Conservation (phyloP, 2,888 invertebrate genomes). For the Phorcus lineatus region DNA sequence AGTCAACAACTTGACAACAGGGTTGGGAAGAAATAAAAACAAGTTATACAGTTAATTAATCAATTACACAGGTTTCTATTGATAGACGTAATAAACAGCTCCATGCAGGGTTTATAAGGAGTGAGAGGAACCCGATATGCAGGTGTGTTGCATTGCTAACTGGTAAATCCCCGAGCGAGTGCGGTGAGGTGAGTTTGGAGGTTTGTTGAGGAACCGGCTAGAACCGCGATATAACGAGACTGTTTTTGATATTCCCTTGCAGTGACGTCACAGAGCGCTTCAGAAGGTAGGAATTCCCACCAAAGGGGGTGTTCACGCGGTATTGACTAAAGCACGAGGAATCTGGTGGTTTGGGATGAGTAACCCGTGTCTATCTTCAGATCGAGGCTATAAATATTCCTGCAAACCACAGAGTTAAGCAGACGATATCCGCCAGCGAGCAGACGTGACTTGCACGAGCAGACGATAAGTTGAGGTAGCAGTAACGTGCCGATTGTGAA, state of each 20-base stretch:
- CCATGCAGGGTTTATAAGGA: too few relatives aligned
- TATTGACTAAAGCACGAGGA: background rate
- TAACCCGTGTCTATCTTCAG: background rate
- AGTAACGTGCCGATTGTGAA: background rate
- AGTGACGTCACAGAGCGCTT: background rate
- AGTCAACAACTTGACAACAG: too few relatives aligned
- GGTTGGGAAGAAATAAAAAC: too few relatives aligned
- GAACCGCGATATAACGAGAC: background rate
- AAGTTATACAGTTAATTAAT: too few relatives aligned
- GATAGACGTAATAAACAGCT: too few relatives aligned
- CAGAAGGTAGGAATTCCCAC: constrained; percentile 8
- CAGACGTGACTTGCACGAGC: constrained; percentile 7
- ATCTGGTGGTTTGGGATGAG: background rate
- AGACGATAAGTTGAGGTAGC: background rate
- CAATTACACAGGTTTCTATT: too few relatives aligned
- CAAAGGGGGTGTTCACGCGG: constrained; percentile 5
- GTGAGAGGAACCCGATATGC: too few relatives aligned
- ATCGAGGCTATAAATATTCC: background rate
- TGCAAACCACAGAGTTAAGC: background rate
- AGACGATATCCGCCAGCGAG: background rate
- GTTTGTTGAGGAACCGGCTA: too few relatives aligned
- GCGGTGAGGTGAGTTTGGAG: too few relatives aligned
- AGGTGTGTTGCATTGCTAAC: too few relatives aligned
- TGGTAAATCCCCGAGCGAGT: too few relatives aligned
- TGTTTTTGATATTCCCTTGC: background rate